phyloP scores from a whole-genome alignment of 2,113 vertebrate species.

The Antigone vipio region DNA sequence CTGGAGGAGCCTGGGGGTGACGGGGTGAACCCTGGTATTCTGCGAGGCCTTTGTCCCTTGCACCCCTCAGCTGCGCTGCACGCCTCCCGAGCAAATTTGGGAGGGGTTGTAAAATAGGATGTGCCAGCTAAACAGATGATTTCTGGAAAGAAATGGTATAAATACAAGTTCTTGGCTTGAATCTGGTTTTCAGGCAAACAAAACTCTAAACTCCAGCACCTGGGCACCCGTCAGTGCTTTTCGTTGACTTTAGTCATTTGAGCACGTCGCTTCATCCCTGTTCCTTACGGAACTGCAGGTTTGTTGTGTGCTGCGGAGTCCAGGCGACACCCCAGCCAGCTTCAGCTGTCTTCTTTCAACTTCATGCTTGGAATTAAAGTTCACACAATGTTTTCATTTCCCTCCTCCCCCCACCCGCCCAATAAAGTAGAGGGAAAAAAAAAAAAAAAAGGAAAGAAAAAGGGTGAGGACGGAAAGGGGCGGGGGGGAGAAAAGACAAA shows the following conservation, averaged over 20 bases:
- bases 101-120: not conserved
- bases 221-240: not conserved
- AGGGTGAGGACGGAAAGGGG: not conserved
- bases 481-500: not conserved
- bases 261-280: not conserved
- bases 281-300: not conserved
- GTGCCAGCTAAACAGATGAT: not conserved
- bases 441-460: not conserved
- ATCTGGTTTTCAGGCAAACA: not conserved
- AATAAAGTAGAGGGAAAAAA: not conserved
- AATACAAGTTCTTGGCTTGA: not conserved
- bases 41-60: not conserved
- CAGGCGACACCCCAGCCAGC: not conserved
- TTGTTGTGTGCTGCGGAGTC: not conserved
- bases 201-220: not conserved
- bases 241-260: not conserved
- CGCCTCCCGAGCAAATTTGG: not conserved
- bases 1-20: not conserved
- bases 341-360: not conserved
- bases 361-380: conserved; percentile 7
- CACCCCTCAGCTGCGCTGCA: not conserved
- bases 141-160: not conserved
- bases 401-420: accelerated
- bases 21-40: accelerated
- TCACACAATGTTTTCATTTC: conserved; percentile 6